A percentile compares a stretch with the other conserved stretches of the same genome.
Conservation (phyloP, 2,797 vertebrate species). For the Myotis planiceps region DNA sequence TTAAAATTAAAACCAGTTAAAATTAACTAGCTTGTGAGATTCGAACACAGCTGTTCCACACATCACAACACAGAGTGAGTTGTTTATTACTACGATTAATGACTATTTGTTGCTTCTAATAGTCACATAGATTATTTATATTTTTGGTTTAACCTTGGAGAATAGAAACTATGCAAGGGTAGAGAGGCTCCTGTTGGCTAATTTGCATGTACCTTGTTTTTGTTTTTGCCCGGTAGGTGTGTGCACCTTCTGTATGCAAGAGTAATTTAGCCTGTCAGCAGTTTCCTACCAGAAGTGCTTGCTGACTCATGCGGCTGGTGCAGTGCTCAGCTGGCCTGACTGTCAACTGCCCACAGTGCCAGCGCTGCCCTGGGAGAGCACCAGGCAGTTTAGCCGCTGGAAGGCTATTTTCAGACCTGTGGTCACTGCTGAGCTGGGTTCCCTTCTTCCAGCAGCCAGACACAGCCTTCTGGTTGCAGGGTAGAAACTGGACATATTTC, state of each 20-base stretch:
- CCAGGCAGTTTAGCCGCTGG: conserved; percentile 40
- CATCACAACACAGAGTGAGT: conserved; percentile 49
- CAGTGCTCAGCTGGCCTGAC: conserved; percentile 81
- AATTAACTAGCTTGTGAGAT: conserved; percentile 81
- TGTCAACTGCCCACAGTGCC: conserved; percentile 80
- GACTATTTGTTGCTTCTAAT: not conserved
- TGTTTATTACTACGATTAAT: conserved; percentile 56
- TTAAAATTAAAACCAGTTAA: conserved; percentile 81
- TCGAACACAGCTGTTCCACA: conserved; percentile 79
- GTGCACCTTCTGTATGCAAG: conserved; percentile 81
- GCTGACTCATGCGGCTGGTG: conserved; percentile 89
- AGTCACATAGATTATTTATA: conserved; percentile 55
- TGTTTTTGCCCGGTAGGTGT: conserved; percentile 86
- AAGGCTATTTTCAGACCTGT: conserved; percentile 81
- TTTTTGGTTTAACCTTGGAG: conserved; percentile 80
- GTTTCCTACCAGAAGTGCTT: conserved; percentile 86
- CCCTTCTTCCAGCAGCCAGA: conserved; percentile 2
- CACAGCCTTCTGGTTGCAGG: conserved; percentile 14
- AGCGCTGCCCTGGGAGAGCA: conserved; percentile 68
- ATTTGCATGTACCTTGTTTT: conserved; percentile 86
- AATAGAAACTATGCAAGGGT: conserved; percentile 84
- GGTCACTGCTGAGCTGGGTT: conserved; percentile 69
- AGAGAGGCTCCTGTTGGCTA: conserved; percentile 79
- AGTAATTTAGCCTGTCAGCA: conserved; percentile 88
- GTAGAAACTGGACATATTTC: not conserved